Evolutionary conservation across 2,113 vertebrate species (phyloP), one percentile per base, ranked within the genome.

Genomic region (Girardinichthys multiradiatus): DNA sequence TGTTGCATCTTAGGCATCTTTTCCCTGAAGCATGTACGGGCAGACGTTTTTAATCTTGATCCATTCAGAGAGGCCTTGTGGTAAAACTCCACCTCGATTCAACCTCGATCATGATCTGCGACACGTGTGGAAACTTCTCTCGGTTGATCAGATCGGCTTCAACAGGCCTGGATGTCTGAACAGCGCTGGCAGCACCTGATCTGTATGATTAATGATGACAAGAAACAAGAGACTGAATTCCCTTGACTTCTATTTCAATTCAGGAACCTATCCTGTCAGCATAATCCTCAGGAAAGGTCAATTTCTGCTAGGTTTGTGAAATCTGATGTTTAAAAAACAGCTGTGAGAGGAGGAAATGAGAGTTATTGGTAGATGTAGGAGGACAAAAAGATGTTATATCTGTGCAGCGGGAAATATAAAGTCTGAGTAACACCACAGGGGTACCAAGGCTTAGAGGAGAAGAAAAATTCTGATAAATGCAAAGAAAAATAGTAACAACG

Each of bases 21-120:
- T 0, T 48, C 33, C 14, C 45, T 35, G 63, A 57, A 78, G 61
- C 85, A 15, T 64, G 85, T 71, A 57, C 82, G 74, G 72, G 72
- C 76, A 74, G 63, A 73, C 26, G 31, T 68, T 61, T 2, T 54
- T 4, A 48, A 9, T 29, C 51, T 37, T 4, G 8, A 66, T 8
- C 37, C 64, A 31, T 39, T 28, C 33, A 57, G 17, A 8, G 6
- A 31, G 57, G 71, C 70, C 71, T 61, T 0, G 5, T 2, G 1
- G 76, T 21, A 2, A 2, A 29, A 15, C 73, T 79, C 65, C 69
- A 60, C 33, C 26, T 70, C 11, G 2, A 35, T 73, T 26, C 30
- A 10, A 15, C 63, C 15, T 15, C 2, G 27, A 73, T 74, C 21
- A 24, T 58, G 57, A 74, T 86, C 70, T 30, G 48, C 1, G 48